These are phyloP conservation scores for Saguinus midas DNA, from an alignment of 2,113 vertebrate species.

Conservation along the genomic window DNA sequence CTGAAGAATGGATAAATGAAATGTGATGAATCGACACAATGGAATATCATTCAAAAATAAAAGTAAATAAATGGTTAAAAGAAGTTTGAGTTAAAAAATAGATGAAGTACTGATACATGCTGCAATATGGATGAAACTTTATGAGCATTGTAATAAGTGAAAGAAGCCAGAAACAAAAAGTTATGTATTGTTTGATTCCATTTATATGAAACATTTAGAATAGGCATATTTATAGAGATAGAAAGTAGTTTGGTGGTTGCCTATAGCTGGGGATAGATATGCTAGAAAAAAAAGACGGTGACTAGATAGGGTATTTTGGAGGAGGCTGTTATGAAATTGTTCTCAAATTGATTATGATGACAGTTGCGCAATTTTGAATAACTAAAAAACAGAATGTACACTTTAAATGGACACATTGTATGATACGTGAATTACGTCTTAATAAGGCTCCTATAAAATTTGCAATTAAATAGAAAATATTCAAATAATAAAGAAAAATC, in stretches of 20 bases:
- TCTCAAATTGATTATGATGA: not conserved
- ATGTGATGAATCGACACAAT: not conserved
- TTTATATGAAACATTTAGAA: not conserved
- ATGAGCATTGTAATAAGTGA: not conserved
- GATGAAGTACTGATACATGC: not conserved
- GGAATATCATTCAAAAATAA: not conserved
- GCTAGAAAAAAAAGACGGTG: not conserved
- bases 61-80: not conserved
- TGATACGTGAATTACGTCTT: not conserved
- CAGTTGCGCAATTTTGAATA: not conserved
- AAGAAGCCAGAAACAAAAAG: not conserved
- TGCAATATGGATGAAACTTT: not conserved
- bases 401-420: not conserved
- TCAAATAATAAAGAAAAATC: not conserved
- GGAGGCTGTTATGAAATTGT: not conserved
- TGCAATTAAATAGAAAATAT: conserved; percentile 28
- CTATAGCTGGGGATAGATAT: not conserved
- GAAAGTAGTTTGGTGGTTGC: not conserved
- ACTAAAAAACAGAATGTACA: not conserved
- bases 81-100: too few relatives aligned
- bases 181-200: not conserved
- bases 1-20: not conserved
- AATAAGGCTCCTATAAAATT: not conserved
- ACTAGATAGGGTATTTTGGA: not conserved
- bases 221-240: not conserved